Percentiles rank a stretch among this genome's conserved stretches.
Evolutionary conservation across 2,113 vertebrate genomes (phyloP).

Genomic region (Chlorocebus sabaeus): DNA sequence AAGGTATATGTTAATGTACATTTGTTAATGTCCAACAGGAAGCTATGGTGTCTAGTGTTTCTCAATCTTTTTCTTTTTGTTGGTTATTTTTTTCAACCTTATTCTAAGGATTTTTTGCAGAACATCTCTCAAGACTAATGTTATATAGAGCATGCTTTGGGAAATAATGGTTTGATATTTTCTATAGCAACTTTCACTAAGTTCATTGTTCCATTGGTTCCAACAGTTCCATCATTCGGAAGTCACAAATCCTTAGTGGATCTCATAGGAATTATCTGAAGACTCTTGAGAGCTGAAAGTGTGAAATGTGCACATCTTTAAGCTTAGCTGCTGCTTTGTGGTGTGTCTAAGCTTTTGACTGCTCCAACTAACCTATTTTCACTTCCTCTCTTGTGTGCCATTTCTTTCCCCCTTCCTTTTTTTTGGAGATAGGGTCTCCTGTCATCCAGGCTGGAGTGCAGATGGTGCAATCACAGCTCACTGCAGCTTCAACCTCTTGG

Average conservation of each 20-base stretch:
- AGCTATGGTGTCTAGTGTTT: background rate
- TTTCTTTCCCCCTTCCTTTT: background rate
- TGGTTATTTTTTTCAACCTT: background rate
- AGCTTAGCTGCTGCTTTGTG: background rate
- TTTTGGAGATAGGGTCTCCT: no score
- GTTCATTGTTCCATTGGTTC: background rate
- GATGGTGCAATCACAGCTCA: no score
- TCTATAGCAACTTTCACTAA: background rate
- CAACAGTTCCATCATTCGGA: background rate
- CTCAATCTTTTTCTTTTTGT: background rate
- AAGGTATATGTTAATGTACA: background rate
- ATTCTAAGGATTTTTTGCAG: background rate
- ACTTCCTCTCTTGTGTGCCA: background rate
- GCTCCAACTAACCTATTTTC: background rate
- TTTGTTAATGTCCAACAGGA: background rate
- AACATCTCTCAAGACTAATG: background rate
- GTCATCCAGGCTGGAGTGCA: no score
- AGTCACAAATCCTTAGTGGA: background rate
- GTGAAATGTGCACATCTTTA: background rate
- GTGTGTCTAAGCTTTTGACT: background rate
- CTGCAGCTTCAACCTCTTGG: no score
- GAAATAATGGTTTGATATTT: constrained; percentile 24
- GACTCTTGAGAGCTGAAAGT: background rate
- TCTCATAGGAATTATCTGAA: background rate
- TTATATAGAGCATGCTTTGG: background rate